Base-by-base conservation (phyloP, 1,140 invertebrate genomes). In the Onthophagus taurus region DNA sequence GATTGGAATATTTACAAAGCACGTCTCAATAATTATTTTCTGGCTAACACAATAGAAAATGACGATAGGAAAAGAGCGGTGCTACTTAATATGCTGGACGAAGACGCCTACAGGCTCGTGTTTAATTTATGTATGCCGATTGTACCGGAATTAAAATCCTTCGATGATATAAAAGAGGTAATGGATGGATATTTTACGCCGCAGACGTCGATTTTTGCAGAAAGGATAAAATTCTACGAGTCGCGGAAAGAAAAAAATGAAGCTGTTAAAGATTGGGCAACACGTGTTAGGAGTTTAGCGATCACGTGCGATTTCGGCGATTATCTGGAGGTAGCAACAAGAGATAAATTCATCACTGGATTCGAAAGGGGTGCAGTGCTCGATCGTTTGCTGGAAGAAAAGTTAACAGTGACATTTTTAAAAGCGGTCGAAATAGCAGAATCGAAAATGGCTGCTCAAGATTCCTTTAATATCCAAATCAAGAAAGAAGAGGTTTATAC, bases 1-100 rank as follows among this genome's bases (percentile, higher is more conserved):
- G 44, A 45, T 19, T 45, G 35, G 44, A 20, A n/a, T 7, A 37
- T 45, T 18, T 45, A 31, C 31, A 29, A 45, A 31, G 26, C 24
- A n/a, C 31, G 44, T 17, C 23, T 45, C 12, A 17, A 29, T 3
- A 45, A 45, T 39, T 45, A 39, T 11, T 44, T 44, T 23, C 14
- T 23, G 7, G 30, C 42, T 12, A 34, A 44, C 13, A 14, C 17
- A 8, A 35, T 44, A 18, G 35, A 7, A 8, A 31, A 44, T 35
- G 16, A 35, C 6, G 18, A 2, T 18, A 44, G 21, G 17, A 44
- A 35, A 26, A 3, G 18, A 17, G 8, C 30, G 6, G 35, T 44
- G 13, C 35, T 44, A 3, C 16, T 35, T 2, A 44, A 44, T 35
- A 6, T 44, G 8, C 16, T 44, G 24, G 16, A 16, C 11, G 42